Evolutionary conservation across 2,113 vertebrate genomes (phyloP).

Genomic region (Tretioscincus oriximinensis): DNA sequence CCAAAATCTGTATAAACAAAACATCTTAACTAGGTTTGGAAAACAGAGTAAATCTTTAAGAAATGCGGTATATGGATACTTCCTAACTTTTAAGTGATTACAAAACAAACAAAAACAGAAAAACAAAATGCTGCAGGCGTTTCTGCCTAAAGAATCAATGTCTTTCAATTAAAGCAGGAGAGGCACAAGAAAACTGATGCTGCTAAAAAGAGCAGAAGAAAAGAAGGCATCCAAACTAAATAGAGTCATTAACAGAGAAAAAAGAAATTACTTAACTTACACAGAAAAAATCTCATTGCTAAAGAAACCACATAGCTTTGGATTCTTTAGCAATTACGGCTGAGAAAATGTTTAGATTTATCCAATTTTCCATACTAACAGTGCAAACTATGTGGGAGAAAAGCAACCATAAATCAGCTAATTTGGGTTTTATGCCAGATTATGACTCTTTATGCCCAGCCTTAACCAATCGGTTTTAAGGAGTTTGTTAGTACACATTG

Average conservation of each 20-base stretch:
- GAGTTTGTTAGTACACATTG: too few relatives aligned
- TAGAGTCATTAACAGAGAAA: slow-evolving; percentile 23
- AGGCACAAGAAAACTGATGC: slow-evolving; percentile 15
- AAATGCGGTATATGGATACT: background rate
- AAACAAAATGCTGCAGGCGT: slow-evolving; percentile 12
- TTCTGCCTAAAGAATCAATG: slow-evolving; percentile 31
- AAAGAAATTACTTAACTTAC: slow-evolving; percentile 22
- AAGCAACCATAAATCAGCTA: slow-evolving; percentile 9
- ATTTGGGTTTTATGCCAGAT: background rate
- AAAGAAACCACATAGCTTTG: slow-evolving; percentile 10
- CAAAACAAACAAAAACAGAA: too few relatives aligned
- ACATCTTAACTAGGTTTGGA: too few relatives aligned
- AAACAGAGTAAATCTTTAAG: background rate
- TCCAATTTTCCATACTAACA: background rate
- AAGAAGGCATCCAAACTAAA: slow-evolving; percentile 11
- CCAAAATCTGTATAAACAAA: too few relatives aligned
- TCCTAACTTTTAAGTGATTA: background rate
- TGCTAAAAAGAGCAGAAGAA: slow-evolving; percentile 14
- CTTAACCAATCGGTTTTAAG: too few relatives aligned
- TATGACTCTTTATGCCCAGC: too few relatives aligned
- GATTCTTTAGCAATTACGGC: slow-evolving; percentile 3
- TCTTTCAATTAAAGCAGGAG: slow-evolving; percentile 21
- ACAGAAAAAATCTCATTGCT: slow-evolving; percentile 15
- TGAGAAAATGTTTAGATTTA: background rate
- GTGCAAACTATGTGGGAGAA: slow-evolving; percentile 1